phyloP scores from a whole-genome alignment of 2,113 vertebrate genomes.

The Arizona elegans region DNA sequence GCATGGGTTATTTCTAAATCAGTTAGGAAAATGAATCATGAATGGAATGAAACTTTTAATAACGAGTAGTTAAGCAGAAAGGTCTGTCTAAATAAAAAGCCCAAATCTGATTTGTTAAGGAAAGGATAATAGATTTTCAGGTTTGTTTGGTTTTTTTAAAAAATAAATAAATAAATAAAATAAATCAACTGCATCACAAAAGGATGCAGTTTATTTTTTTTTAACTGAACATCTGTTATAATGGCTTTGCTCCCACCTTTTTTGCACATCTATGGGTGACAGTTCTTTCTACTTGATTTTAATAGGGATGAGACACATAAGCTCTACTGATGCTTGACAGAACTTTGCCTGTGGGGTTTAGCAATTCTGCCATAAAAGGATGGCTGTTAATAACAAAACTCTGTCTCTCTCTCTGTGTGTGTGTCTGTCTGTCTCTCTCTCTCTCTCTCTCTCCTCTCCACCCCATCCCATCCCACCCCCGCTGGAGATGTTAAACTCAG shows the following conservation, averaged over 20 bases:
- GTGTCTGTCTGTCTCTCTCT: too few species aligned
- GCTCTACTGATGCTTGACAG: not conserved
- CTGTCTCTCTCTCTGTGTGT: accelerated
- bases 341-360: not conserved
- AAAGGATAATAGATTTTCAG: not conserved
- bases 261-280: not conserved
- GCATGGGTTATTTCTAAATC: not conserved
- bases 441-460: too few species aligned
- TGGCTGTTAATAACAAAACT: not conserved
- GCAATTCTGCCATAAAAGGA: not conserved
- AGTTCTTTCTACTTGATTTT: not conserved
- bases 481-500: not conserved
- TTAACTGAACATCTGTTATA: not conserved
- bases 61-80: not conserved
- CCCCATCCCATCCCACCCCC: too few species aligned
- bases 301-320: not conserved
- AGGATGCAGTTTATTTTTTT: not conserved
- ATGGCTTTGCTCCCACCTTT: not conserved
- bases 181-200: not conserved
- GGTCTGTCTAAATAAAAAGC: not conserved
- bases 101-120: not conserved
- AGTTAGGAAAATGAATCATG: not conserved
- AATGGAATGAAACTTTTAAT: not conserved
- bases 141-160: not conserved
- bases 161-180: too few species aligned